Base-by-base conservation (phyloP, 2,113 vertebrate genomes). In the Nyctibius bracteatus region DNA sequence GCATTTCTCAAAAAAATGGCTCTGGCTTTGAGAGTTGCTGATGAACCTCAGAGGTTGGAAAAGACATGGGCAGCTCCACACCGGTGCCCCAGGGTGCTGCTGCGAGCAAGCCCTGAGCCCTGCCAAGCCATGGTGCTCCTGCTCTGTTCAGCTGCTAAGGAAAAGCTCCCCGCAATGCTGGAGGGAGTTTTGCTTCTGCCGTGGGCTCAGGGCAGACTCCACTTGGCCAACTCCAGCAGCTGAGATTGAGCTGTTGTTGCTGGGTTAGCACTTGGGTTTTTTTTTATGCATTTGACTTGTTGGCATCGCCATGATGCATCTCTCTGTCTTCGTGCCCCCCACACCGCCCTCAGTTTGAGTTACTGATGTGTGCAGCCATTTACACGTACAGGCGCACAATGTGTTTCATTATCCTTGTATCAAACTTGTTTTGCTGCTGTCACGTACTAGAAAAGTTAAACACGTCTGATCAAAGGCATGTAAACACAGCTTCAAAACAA, bases 391-490 rank as follows among this genome's bases (percentile, higher is more conserved):
- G 72, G 54, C 41, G 46, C 87, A 92, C 88, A 93, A 91, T 95
- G 95, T 96, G 93, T 97, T 97, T 96, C 97, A 97, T 96, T 96
- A 97, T 95, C 96, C 92, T 70, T 92, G 94, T 97, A 94, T 97
- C 97, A 96, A 94, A 96, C 95, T 97, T 96, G 96, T 97, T 97
- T 97, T 96, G 90, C 95, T 96, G 95, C 94, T 97, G 97, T 97
- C 97, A 96, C 25, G 78, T 91, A 96, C 92, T 86, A 88, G 94
- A 92, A 96, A 95, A 97, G 97, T 96, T 97, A 96, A 96, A 96
- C 96, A 96, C 73, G 86, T 95, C 97, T 97, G 96, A 97, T 97
- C 97, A 97, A 97, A 97, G 97, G 94, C 97, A 86, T 94, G 95
- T 97, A 96, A 97, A 96, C 96, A 96, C 90, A 93, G 97, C 97